Base-by-base conservation (phyloP, 2,113 vertebrate species). In the Alexandromys fortis region DNA sequence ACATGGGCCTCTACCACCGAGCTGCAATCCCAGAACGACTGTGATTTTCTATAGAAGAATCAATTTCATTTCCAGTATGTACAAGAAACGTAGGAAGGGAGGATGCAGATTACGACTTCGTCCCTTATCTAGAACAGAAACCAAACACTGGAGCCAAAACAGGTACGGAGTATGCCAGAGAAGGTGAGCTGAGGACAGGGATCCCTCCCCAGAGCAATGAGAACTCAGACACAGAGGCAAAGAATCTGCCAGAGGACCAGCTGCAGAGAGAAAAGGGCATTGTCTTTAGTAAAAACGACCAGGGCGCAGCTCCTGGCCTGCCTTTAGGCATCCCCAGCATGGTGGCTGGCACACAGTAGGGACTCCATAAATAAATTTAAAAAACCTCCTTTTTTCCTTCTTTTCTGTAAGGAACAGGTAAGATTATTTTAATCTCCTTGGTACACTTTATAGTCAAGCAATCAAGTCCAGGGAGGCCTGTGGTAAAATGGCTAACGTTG, bases 131-230 rank as follows among this genome's bases (percentile, higher is more conserved):
- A 67, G 78, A 89, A 89, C 55, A 88, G 67, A 81, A 8, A 89
- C 94, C 89, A 63, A 73, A 89, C 1, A 33, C 0, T 75, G 83
- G 63, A 95, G 95, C 77, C 93, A 58, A 77, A 47, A 68, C 89
- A 94, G 93, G 91, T 89, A 65, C 14, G 38, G 38, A 78, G 61
- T 11, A 33, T 19, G 87, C 89, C 89, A 91, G 94, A 42, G 73
- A 77, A 97, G 96, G 97, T 96, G 93, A 89, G 89, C 49, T 86
- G 91, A 97, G 97, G 97, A 97, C 91, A 9, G 61, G 10, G 38
- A 13, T 76, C 67, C 49, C 17, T 89, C 55, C 67, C n/a, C 28
- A 86, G 63, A 89, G 89, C 61, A 79, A 33, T 70, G 49, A 65
- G 92, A 67, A 70, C 82, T 79, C 65, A 26, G 73, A 49, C 0